phyloP scores from a whole-genome alignment of 1,140 invertebrate species.

The Rhopalosiphum padi region DNA sequence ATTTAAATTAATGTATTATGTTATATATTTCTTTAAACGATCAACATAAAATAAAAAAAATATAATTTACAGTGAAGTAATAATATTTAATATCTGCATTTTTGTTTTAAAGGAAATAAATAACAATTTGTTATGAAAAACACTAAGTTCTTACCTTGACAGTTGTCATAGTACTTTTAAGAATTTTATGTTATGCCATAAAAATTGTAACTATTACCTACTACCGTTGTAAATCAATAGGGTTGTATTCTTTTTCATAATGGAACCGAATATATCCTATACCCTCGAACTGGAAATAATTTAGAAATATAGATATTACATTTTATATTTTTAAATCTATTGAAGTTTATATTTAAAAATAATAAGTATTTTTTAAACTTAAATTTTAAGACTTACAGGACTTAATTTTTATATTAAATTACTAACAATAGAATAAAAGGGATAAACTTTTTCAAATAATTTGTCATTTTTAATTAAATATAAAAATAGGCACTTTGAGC shows the following conservation, averaged over 20 bases:
- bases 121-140: background rate
- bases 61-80: background rate
- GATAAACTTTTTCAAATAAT: background rate
- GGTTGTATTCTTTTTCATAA: background rate
- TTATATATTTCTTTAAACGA: background rate
- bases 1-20: background rate
- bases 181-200: background rate
- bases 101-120: background rate
- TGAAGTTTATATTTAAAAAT: background rate
- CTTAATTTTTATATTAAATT: background rate
- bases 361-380: background rate
- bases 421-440: background rate
- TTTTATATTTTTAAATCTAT: background rate
- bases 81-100: background rate
- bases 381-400: background rate
- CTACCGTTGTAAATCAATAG: background rate
- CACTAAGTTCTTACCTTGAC: background rate
- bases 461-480: conserved; percentile 17
- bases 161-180: background rate
- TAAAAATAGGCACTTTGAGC: background rate
- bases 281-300: background rate
- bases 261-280: background rate
- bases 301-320: background rate
- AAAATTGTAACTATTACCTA: background rate
- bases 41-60: background rate